Evolutionary conservation across 2,797 vertebrate genomes (phyloP).

Genomic region (Rhinichthys osculus): DNA sequence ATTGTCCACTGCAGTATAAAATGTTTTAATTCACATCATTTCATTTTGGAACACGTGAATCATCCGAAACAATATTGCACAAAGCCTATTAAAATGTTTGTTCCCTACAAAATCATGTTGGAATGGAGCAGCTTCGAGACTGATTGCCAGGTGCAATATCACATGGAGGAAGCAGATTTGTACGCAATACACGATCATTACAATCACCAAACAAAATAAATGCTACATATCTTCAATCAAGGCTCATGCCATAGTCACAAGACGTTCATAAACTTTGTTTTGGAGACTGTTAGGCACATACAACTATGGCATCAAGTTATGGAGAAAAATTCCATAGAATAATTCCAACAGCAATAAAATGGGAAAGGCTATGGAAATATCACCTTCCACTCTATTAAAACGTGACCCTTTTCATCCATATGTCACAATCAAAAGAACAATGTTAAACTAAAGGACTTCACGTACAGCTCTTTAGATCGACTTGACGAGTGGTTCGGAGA

Average conservation of each 20-base stretch:
- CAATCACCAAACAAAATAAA: constrained; percentile 42
- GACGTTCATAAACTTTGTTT: constrained; percentile 45
- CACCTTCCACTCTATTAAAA: constrained; percentile 36
- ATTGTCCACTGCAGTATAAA: constrained; percentile 49
- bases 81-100: constrained; percentile 52
- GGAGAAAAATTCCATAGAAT: constrained; percentile 39
- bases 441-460: constrained; percentile 27
- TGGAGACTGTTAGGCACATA: constrained; percentile 43
- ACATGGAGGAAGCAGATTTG: constrained; percentile 42
- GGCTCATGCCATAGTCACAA: constrained; percentile 45
- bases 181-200: constrained; percentile 35
- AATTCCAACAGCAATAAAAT: constrained; percentile 42
- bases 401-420: constrained; percentile 26
- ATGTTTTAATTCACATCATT: background rate
- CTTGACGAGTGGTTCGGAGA: constrained; percentile 15
- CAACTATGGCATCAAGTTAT: constrained; percentile 37
- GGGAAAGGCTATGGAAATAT: constrained; percentile 38
- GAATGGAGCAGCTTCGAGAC: constrained; percentile 61
- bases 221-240: constrained; percentile 52
- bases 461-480: constrained; percentile 34
- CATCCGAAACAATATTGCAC: constrained; percentile 62
- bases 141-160: constrained; percentile 64
- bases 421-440: constrained; percentile 28
- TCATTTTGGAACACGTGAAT: constrained; percentile 42
- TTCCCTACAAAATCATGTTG: constrained; percentile 53